These are phyloP conservation scores for Nyctibius bracteatus DNA, from an alignment of 2,113 vertebrate species.

Conservation along the genomic window DNA sequence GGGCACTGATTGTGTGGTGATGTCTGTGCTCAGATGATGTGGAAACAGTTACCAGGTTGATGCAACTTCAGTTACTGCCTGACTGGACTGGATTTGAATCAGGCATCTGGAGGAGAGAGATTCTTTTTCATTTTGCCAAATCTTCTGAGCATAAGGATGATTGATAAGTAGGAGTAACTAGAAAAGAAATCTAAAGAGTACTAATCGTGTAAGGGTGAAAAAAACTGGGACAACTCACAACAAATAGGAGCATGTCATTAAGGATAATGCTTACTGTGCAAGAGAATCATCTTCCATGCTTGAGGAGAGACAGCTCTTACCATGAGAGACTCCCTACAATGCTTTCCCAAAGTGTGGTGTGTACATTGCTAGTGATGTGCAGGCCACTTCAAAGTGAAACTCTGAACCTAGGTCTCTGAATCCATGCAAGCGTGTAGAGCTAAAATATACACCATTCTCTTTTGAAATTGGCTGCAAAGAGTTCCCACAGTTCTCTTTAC, in stretches of 20 bases:
- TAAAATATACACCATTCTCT: background rate
- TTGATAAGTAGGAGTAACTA: background rate
- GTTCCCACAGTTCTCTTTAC: background rate
- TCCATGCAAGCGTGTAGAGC: background rate
- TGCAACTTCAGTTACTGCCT: background rate
- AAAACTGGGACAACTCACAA: fast-evolving
- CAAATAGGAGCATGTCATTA: background rate
- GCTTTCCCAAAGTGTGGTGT: background rate
- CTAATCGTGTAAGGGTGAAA: fast-evolving
- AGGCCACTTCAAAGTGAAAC: background rate
- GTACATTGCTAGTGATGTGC: background rate
- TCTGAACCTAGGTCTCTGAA: background rate
- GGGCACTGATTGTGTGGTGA: background rate
- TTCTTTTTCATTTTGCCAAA: background rate
- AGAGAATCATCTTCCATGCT: background rate
- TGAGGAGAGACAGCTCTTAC: background rate
- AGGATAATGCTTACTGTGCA: background rate
- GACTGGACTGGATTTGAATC: background rate
- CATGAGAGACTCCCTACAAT: background rate
- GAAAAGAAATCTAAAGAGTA: background rate
- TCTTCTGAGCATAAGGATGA: background rate
- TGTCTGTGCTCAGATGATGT: background rate
- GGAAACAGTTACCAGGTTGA: background rate
- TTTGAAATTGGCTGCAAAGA: background rate
- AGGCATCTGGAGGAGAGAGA: background rate